Conservation (phyloP, 1,140 invertebrate species). For the Camponotus floridanus region DNA sequence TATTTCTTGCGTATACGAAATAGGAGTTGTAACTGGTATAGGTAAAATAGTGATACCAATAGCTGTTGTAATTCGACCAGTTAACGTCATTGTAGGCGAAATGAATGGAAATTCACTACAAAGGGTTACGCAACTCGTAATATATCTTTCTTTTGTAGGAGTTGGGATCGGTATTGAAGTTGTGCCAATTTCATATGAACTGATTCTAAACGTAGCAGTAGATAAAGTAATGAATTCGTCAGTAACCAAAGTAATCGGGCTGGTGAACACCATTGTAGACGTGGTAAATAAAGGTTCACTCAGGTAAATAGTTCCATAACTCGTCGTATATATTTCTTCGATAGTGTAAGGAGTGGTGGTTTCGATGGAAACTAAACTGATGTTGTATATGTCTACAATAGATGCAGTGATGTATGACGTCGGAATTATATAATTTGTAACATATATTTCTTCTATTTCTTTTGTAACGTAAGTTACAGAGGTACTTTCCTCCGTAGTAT, state of each 20-base stretch:
- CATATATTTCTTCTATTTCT: not conserved
- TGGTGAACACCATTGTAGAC: not conserved
- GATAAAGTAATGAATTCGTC: constrained; percentile 12
- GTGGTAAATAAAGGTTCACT: constrained; percentile 23
- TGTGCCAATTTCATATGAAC: not conserved
- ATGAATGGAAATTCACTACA: not conserved
- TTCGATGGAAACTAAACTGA: not conserved
- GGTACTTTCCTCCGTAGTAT: not conserved
- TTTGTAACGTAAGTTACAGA: not conserved
- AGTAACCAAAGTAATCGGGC: not conserved
- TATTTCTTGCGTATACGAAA: constrained; percentile 22
- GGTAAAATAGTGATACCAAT: not conserved
- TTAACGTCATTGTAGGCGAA: not conserved
- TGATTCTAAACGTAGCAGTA: not conserved
- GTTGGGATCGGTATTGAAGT: not conserved
- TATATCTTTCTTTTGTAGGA: constrained; percentile 1
- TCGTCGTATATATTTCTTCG: constrained; percentile 18
- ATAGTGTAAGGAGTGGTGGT: constrained; percentile 8
- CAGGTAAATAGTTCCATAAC: constrained; percentile 2
- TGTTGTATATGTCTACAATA: not conserved
- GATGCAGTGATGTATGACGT: not conserved
- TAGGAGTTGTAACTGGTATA: not conserved
- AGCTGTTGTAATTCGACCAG: not conserved
- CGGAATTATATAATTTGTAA: not conserved
- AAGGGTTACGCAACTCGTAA: not conserved